phyloP scores from a whole-genome alignment of 2,888 invertebrate species.

The Diaperis boleti region DNA sequence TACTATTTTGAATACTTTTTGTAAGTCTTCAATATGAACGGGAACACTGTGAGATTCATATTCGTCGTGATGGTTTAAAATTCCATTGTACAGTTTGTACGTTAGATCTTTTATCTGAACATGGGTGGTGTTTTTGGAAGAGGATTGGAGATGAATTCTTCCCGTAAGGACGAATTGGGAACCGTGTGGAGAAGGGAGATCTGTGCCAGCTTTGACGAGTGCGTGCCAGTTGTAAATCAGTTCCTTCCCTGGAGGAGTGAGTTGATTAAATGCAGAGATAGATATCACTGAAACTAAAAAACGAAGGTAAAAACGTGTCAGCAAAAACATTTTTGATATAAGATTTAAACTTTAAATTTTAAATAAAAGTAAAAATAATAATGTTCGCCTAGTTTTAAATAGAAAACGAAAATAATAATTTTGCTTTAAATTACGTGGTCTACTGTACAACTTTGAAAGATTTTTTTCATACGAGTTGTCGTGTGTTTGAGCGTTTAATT shows the following conservation, averaged over 20 bases:
- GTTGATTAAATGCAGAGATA: conserved; percentile 34
- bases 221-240: conserved; percentile 63
- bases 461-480: too few species aligned
- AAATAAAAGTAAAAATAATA: conserved; percentile 21
- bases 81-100: conserved; percentile 60
- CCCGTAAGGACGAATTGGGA: conserved; percentile 62
- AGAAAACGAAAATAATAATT: too few species aligned
- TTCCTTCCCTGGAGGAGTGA: conserved; percentile 68
- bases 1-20: conserved; percentile 51
- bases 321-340: too few species aligned
- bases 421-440: too few species aligned
- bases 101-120: conserved; percentile 58
- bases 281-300: conserved; percentile 21
- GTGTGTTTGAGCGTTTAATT: too few species aligned
- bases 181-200: conserved; percentile 58
- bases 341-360: not conserved
- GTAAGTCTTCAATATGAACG: conserved; percentile 50
- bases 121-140: conserved; percentile 55
- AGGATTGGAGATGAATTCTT: conserved; percentile 58
- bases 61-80: conserved; percentile 40
- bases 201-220: conserved; percentile 61
- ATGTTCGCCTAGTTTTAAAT: too few species aligned
- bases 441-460: too few species aligned
- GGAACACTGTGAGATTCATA: conserved; percentile 44
- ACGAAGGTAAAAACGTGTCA: too few species aligned